Evolutionary conservation across 2,113 vertebrate genomes (phyloP).

Genomic region (Monarcha castaneiventris): DNA sequence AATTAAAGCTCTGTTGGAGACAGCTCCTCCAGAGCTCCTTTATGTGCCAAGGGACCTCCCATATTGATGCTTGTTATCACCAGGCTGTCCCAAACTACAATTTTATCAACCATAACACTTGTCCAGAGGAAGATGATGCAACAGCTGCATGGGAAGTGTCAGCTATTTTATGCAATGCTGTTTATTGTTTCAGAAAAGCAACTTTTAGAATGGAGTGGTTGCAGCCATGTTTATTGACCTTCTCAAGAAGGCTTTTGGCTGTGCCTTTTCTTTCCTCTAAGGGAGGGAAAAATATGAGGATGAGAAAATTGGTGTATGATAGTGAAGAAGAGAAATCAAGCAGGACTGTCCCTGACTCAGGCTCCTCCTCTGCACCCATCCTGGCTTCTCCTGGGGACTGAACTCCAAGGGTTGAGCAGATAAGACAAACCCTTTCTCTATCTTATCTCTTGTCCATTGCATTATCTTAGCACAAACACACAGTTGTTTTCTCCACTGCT

Average conservation of each 20-base stretch:
- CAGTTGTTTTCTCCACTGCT: not conserved
- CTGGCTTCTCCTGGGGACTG: not conserved
- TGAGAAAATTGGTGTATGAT: fast-evolving
- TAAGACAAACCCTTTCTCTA: not conserved
- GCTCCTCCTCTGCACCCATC: not conserved
- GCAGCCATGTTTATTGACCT: not conserved
- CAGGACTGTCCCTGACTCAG: not conserved
- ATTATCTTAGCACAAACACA: not conserved
- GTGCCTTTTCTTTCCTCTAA: not conserved
- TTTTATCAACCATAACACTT: not conserved
- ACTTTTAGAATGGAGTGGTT: not conserved
- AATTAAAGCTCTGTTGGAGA: not conserved
- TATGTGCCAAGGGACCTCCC: not conserved
- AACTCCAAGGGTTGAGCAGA: not conserved
- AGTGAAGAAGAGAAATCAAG: not conserved
- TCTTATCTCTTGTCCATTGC: not conserved
- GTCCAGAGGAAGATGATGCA: not conserved
- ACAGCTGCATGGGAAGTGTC: not conserved
- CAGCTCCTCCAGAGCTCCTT: not conserved
- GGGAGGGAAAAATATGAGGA: not conserved
- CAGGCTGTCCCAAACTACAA: not conserved
- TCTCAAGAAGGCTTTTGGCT: not conserved
- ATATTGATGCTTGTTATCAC: no score
- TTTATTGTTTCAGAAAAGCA: not conserved
- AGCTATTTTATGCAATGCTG: not conserved